Base-by-base conservation (phyloP, 2,797 vertebrate species). In the Intellagama lesueurii region DNA sequence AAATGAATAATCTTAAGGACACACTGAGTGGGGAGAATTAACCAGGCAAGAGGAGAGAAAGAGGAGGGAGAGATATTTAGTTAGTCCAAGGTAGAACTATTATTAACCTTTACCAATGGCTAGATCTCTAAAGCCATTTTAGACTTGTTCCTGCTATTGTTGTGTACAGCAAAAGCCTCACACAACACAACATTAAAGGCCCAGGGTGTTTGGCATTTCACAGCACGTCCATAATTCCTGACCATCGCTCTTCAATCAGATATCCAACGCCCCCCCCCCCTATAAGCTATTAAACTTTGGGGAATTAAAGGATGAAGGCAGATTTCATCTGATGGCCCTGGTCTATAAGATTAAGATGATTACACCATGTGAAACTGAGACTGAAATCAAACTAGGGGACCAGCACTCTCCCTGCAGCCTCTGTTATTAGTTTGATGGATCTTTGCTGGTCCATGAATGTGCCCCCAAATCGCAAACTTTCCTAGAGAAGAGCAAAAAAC, bases 371-470 rank as follows among this genome's bases (percentile, higher is more conserved):
- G 94, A 95, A 94, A 94, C 90, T 86, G 56, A 77, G 92, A 88
- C 90, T 92, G 92, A 93, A 95, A 95, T 94, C 93, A 95, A 96
- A 95, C 90, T 73, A 11, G 87, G 82, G 68, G 91, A 73, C 77
- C 80, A 32, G 83, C 7, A 30, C 7, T 70, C 60, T 87, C n/a
- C 49, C 32, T 56, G 22, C 40, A 1, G 72, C 52, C 30, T 30
- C 24, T 5, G 49, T 69, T 9, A 86, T 86, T 30, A 87, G 12
- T 16, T 40, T 1, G 83, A 68, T 11, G 40, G 76, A 85, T 26
- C 9, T 79, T 73, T n/a, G 81, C 81, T 85, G 82, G 64, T 30
- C 14, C 17, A 32, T 2, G 22, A n/a, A 81, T 32, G 28, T 64
- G 75, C 44, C 28, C 6, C 1, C 6, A 52, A 12, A 72, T 69